Evolutionary conservation across 2,888 invertebrate species (phyloP).

Genomic region (Acanthococcus lagerstroemiae): DNA sequence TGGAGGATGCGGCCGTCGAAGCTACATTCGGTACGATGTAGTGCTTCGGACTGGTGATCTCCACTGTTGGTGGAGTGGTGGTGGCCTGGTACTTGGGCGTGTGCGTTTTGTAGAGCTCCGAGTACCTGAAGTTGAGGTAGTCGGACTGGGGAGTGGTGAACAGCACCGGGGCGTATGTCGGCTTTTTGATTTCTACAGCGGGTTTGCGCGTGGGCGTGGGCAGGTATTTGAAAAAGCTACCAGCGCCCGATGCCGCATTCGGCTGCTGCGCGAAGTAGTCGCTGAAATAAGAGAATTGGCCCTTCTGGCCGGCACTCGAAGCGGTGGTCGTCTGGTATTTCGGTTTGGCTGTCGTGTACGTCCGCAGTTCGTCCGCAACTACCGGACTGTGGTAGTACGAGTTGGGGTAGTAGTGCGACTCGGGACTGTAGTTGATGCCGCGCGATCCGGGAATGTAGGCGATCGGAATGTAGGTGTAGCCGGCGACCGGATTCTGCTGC

Average conservation of each 20-base stretch:
- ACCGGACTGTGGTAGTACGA: constrained; percentile 1
- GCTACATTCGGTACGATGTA: constrained; percentile 8
- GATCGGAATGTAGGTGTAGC: constrained; percentile 22
- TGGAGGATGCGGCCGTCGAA: neutral
- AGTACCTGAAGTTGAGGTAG: constrained; percentile 20
- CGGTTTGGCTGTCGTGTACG: constrained; percentile 4
- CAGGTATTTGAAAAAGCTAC: neutral
- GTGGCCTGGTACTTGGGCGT: constrained; percentile 2
- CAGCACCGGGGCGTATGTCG: neutral
- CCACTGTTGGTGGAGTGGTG: constrained; percentile 5
- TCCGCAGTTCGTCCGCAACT: neutral
- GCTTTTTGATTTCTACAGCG: constrained; percentile 12
- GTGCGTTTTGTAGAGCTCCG: constrained; percentile 5
- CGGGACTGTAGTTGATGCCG: constrained; percentile 1
- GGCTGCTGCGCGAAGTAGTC: too few species aligned
- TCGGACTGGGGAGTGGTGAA: constrained; percentile 17
- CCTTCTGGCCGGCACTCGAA: neutral
- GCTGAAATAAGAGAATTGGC: constrained; percentile 1
- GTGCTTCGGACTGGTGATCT: constrained; percentile 18
- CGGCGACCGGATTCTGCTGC: neutral
- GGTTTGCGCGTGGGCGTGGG: neutral
- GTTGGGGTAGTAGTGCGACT: constrained; percentile 4
- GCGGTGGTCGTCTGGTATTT: neutral
- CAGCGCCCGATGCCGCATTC: neutral
- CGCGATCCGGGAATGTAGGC: constrained; percentile 24